Base-by-base conservation (phyloP, 2,113 vertebrate species). In the Coracopsis vasa region DNA sequence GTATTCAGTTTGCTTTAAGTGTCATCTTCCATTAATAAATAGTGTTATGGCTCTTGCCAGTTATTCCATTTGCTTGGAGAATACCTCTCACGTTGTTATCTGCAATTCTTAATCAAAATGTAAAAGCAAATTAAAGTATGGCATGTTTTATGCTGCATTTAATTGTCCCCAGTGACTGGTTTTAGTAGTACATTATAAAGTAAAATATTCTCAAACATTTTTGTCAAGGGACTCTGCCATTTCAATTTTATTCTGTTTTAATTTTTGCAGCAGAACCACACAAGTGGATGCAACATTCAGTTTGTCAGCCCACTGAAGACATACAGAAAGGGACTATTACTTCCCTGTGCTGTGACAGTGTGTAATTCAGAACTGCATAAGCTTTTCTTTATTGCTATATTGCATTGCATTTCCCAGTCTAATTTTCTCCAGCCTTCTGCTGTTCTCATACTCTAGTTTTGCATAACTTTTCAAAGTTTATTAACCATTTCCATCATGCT, bases 21-120 rank as follows among this genome's bases (percentile, higher is more conserved):
- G 78, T 81, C 87, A 93, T 94, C 71, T 95, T 92, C 85, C 80
- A 31, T 80, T 92, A 92, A 96, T 84, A 58, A 7, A 35, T 58
- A 97, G 48, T 75, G 48, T 61, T 61, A 96, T 69, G 72, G 64
- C 67, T 92, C 86, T 92, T 81, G 80, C 50, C 88, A 96, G n/a
- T 92, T 91, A 94, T 77, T 37, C 8, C 62, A 41, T 61, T 94
- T 80, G 80, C 80, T 94, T 92, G 90, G 90, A 97, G 94, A 94
- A 94, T 93, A 87, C 41, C 61, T 58, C 92, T 91, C 92, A 84
- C 42, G 0, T 86, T 86, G 42, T 71, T 94, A 89, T 95, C 91
- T 94, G 56, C 56, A 87, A 65, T 92, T 88, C 86, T 95, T 96
- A 96, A 94, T 89, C 92, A 96, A 96, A 96, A 89, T 51, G 64